Base-by-base conservation (phyloP, 2,797 vertebrate genomes). In the Chaenodraco wilsoni region DNA sequence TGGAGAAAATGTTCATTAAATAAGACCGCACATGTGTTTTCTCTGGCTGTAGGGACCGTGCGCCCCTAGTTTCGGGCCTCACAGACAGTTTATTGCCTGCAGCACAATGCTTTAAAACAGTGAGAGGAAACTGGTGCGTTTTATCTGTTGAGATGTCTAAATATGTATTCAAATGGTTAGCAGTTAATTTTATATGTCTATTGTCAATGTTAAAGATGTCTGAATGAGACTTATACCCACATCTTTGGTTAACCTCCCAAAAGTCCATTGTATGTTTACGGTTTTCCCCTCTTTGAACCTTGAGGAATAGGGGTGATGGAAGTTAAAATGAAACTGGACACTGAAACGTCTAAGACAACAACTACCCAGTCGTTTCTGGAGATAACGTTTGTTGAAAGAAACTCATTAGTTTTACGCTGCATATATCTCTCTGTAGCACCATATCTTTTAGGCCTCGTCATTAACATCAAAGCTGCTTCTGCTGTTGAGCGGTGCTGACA, bases 1-100 rank as follows among this genome's bases (percentile, higher is more conserved):
- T 69, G 81, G 76, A 80, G 84, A 87, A 89, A 89, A 89, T 54
- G 84, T 89, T 84, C 86, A 87, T 90, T 89, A 90, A 85, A 79
- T 78, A 50, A 68, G 84, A 88, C 84, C 85, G 75, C 87, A 86
- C 78, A 74, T 89, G 77, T 90, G 84, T 91, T 90, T 92, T 88
- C 79, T 88, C 86, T 92, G 89, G 87, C 85, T 49, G 68, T 57
- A 69, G 75, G 74, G 60, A 69, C 67, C 23, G 33, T 43, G 62
- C 9, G 50, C 84, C 87, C 88, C 90, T 80, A 27, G 79, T 84
- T 87, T 76, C 19, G 74, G 90, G 89, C 90, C 90, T 91, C 91
- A 86, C 84, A 78, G 67, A 79, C 31, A 84, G 84, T 81, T 87
- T 46, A 45, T 76, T 83, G 71, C 50, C 68, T 76, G 74, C 69